Conservation (phyloP, 2,113 vertebrate genomes). For the Origma solitaria region DNA sequence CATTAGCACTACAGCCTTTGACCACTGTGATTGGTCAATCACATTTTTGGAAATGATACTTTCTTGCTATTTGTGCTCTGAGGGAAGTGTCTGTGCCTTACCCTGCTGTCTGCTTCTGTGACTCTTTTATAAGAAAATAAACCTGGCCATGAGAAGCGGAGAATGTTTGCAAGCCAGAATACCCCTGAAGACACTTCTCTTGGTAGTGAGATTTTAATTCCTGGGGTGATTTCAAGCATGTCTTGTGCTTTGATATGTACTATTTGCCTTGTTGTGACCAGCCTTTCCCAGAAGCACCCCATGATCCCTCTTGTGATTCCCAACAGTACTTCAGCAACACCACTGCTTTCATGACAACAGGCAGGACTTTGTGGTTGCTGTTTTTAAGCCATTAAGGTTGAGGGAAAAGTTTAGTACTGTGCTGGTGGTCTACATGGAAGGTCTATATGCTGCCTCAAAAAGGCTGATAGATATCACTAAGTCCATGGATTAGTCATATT, state of each 20-base stretch:
- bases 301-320: rapidly evolving
- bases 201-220: neutral
- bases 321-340: neutral
- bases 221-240: neutral
- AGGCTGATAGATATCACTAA: neutral
- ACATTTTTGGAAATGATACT: neutral
- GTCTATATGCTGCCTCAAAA: neutral
- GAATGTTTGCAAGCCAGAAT: neutral
- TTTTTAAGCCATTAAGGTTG: neutral
- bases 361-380: neutral
- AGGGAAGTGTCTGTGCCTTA: neutral
- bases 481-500: neutral
- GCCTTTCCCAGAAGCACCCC: neutral
- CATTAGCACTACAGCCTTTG: neutral
- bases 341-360: neutral
- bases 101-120: neutral
- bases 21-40: neutral
- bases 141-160: neutral
- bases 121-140: neutral
- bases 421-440: neutral
- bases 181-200: neutral
- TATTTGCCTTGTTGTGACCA: rapidly evolving
- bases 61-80: neutral
- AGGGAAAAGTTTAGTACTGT: neutral
- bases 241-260: neutral